Conservation (phyloP, 2,113 vertebrate species). For the Alosa alosa region DNA sequence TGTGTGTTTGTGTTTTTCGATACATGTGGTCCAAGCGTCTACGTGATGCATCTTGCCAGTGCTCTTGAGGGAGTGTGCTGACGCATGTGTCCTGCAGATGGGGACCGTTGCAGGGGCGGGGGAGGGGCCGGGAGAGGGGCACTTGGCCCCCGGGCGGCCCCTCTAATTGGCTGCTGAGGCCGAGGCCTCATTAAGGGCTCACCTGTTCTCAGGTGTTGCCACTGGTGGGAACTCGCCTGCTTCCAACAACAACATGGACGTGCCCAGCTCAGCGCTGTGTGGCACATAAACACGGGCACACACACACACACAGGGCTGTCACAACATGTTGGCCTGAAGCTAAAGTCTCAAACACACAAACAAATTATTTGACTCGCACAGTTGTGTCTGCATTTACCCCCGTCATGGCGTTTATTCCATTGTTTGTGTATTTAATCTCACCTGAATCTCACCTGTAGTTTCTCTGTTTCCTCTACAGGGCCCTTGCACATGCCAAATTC, state of each 20-base stretch:
- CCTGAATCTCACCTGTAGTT: slow-evolving; percentile 17
- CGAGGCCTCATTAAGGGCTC: slow-evolving; percentile 57
- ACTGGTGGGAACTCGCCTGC: slow-evolving; percentile 37
- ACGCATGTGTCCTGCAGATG: slow-evolving; percentile 47
- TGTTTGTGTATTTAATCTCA: background rate
- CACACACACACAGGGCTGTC: background rate
- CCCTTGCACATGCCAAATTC: slow-evolving; percentile 96
- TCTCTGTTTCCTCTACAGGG: slow-evolving; percentile 72
- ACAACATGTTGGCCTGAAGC: background rate
- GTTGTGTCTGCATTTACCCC: background rate
- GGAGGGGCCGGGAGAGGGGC: slow-evolving; percentile 44
- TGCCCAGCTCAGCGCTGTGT: slow-evolving; percentile 54
- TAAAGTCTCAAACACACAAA: background rate
- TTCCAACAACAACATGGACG: slow-evolving; percentile 57
- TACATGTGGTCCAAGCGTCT: background rate
- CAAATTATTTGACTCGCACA: background rate
- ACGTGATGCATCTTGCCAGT: background rate
- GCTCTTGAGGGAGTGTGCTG: slow-evolving; percentile 38
- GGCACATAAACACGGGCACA: background rate
- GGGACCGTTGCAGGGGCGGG: slow-evolving; percentile 37
- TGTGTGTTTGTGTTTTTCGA: background rate
- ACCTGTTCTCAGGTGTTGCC: slow-evolving; percentile 43
- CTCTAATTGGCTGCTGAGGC: slow-evolving; percentile 47
- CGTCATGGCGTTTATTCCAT: background rate
- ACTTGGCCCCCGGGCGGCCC: slow-evolving; percentile 34